Evolutionary conservation across 2,113 vertebrate species (phyloP), one percentile per base, ranked within the genome.

Genomic region (Clinocottus analis): DNA sequence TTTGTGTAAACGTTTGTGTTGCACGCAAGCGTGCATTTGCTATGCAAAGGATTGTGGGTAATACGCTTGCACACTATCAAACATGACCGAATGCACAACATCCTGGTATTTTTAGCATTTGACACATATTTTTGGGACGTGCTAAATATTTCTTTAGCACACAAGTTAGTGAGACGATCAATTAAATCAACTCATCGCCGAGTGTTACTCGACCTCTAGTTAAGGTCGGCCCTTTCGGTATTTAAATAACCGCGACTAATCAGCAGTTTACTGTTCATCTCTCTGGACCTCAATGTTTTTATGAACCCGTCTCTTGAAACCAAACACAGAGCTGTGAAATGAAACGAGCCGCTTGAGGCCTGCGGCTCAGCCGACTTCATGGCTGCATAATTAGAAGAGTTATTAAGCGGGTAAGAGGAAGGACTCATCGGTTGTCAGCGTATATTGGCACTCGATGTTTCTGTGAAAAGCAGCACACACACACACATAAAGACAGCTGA

Each of bases 401-500:
- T 37, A 69, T 72, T 83, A 53, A 45, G 19, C 21, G 2, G 0
- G 3, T 4, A 56, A 78, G 65, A 88, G 87, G 80, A 90, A 87
- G 77, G 74, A 39, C 72, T 82, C 17, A 49, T 63, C 33, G 58
- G 66, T 66, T 70, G 41, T 73, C 63, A 78, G 59, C 86, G 76
- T 79, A 75, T 53, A 75, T 63, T 86, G 77, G 72, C 82, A 85
- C 72, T 85, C 41, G 58, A 84, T 82, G 82, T 82, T 91, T 91
- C 90, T 91, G 89, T 47, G 89, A 88, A 85, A 86, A 86, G 71
- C 72, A 87, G 84, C 91, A 77, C 75, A 77, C 47, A 69, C 47
- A 69, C 72, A 83, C 80, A 65, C 83, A 85, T 85, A 67, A 86
- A 67, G 86, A 81, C 90, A 93, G 91, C 90, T 93, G 92, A 93